A percentile compares a stretch with the other conserved stretches of the same genome.
Conservation (phyloP, 2,797 vertebrate genomes). For the Melanotaenia pygmaea region DNA sequence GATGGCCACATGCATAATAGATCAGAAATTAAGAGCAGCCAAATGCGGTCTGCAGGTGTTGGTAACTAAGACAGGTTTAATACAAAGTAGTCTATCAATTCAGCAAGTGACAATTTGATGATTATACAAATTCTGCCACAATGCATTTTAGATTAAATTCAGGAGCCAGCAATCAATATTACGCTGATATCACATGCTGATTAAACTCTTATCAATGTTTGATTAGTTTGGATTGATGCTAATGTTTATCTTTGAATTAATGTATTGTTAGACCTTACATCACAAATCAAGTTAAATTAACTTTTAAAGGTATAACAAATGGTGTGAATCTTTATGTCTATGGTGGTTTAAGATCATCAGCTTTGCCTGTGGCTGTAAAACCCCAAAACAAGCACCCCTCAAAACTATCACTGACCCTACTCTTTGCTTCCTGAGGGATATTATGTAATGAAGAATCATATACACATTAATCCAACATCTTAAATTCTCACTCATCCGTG, state of each 20-base stretch:
- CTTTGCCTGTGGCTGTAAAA: not conserved
- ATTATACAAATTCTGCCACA: too few relatives aligned
- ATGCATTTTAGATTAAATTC: too few relatives aligned
- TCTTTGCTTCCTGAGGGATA: not conserved
- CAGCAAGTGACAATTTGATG: too few relatives aligned
- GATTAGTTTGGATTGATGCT: too few relatives aligned
- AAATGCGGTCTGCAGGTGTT: constrained; percentile 3
- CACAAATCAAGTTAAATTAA: not conserved
- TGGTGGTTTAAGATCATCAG: not conserved
- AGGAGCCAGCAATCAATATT: too few relatives aligned
- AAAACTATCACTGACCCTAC: not conserved
- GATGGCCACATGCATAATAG: not conserved
- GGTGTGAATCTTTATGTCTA: not conserved
- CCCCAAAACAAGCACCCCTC: not conserved
- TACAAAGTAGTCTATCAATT: too few relatives aligned
- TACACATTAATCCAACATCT: not conserved
- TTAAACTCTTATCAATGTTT: too few relatives aligned
- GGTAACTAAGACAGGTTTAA: not conserved
- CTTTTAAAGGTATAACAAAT: not conserved
- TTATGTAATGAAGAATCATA: not conserved
- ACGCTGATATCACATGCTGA: too few relatives aligned
- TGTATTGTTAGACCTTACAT: not conserved
- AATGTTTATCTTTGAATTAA: not conserved
- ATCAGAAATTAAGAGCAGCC: constrained; percentile 5
- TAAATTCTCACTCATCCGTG: not conserved